phyloP scores from a whole-genome alignment of 1,140 invertebrate genomes.

The Dufourea novaeangliae region DNA sequence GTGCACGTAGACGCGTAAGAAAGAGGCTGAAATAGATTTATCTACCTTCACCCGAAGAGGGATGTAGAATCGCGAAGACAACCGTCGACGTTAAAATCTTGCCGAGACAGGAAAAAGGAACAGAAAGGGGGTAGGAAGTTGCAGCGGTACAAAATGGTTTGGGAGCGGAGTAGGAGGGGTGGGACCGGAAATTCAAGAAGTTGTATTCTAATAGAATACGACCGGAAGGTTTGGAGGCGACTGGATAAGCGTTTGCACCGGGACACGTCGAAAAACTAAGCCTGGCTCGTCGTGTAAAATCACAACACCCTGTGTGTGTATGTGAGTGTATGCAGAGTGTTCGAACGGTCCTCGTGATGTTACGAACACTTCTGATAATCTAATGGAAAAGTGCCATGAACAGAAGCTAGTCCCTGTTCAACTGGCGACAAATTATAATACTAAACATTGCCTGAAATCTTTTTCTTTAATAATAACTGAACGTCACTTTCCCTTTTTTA shows the following conservation, averaged over 20 bases:
- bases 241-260: background rate
- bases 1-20: background rate
- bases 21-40: conserved; percentile 1
- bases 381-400: no score
- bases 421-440: no score
- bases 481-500: no score
- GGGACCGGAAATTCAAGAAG: no score
- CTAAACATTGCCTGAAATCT: no score
- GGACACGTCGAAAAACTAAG: background rate
- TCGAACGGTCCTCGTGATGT: no score
- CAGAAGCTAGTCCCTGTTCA: no score
- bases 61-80: conserved; percentile 1
- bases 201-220: background rate
- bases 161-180: background rate
- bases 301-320: background rate
- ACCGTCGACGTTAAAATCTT: conserved; percentile 6
- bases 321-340: no score
- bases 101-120: background rate
- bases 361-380: no score
- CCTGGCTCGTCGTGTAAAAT: background rate
- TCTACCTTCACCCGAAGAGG: background rate
- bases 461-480: no score
- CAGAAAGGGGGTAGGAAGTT: background rate
- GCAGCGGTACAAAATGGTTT: background rate
- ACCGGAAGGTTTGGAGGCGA: background rate